phyloP scores from a whole-genome alignment of 2,113 vertebrate species.

The Donacobius atricapilla region DNA sequence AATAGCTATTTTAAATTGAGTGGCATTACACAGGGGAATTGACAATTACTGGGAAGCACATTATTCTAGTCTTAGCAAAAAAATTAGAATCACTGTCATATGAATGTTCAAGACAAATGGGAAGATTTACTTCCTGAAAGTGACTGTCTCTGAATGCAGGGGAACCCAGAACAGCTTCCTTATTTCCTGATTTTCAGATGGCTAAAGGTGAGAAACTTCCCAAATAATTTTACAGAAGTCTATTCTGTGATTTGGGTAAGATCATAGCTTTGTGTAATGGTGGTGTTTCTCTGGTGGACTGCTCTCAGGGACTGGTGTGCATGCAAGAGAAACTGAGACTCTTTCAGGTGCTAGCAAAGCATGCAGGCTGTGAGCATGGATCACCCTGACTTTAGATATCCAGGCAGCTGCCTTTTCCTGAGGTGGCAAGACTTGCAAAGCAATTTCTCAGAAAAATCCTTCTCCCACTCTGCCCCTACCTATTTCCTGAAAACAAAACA shows the following conservation, averaged over 20 bases:
- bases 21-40: neutral
- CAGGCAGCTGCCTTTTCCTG: neutral
- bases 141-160: neutral
- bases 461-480: neutral
- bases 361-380: neutral
- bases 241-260: neutral
- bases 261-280: neutral
- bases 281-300: neutral
- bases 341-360: neutral
- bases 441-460: neutral
- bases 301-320: too few relatives aligned
- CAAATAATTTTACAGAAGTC: neutral
- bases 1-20: neutral
- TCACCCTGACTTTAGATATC: neutral
- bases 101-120: neutral
- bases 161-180: neutral
- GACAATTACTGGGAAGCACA: neutral
- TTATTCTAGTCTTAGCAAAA: neutral
- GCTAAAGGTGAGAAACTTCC: neutral
- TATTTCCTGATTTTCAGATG: neutral
- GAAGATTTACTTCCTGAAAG: neutral
- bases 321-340: neutral
- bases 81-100: neutral
- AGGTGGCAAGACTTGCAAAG: neutral
- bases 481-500: neutral